A percentile compares a stretch with the other conserved stretches of the same genome.
phyloP scores from a whole-genome alignment of 1,140 invertebrate species.

The Plutomurus gul region DNA sequence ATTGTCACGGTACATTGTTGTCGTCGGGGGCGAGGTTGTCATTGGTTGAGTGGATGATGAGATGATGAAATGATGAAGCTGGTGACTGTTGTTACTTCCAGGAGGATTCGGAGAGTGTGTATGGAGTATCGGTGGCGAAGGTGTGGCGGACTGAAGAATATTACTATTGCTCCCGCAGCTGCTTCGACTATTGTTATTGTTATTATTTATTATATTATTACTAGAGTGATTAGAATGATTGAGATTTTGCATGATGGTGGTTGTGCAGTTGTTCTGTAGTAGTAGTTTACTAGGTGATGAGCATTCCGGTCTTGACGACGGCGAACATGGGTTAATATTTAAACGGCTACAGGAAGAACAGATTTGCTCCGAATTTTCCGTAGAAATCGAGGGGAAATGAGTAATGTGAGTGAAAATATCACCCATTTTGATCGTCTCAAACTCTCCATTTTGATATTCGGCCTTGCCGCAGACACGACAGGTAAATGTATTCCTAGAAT shows the following conservation, averaged over 20 bases:
- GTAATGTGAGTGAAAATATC: constrained; percentile 50
- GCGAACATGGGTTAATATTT: not conserved
- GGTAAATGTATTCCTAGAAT: constrained; percentile 29
- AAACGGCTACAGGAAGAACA: constrained; percentile 24
- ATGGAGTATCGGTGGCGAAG: not conserved
- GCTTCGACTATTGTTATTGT: constrained; percentile 33
- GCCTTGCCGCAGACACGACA: constrained; percentile 39
- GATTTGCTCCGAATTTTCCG: constrained; percentile 32
- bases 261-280: not conserved
- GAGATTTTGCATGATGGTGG: constrained; percentile 41
- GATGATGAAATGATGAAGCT: not conserved
- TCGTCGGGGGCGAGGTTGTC: not conserved
- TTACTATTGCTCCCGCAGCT: constrained; percentile 26
- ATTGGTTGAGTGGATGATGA: not conserved
- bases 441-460: constrained; percentile 46
- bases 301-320: constrained; percentile 7
- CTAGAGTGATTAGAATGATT: constrained; percentile 31
- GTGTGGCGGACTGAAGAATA: constrained; percentile 1
- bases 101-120: not conserved
- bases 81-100: not conserved
- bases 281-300: not conserved
- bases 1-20: constrained; percentile 36
- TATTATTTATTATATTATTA: constrained; percentile 31
- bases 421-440: constrained; percentile 50
- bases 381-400: constrained; percentile 32